Conservation (phyloP, 1,140 invertebrate genomes). For the Neuroterus valhalla region DNA sequence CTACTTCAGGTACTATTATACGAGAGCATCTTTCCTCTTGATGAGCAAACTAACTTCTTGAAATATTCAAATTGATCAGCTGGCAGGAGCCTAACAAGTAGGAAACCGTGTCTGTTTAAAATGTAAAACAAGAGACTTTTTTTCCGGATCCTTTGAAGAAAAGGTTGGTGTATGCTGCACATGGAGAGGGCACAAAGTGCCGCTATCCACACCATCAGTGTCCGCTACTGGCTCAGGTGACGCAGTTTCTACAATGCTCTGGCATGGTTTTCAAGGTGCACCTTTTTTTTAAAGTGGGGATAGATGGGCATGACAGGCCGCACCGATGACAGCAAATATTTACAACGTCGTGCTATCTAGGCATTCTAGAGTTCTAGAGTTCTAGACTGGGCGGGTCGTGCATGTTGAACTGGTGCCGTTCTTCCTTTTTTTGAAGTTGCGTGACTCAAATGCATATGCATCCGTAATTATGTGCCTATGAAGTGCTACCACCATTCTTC, state of each 20-base stretch:
- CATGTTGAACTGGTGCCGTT: constrained; percentile 38
- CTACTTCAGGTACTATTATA: too few relatives aligned
- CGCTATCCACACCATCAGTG: constrained; percentile 62
- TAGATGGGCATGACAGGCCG: constrained; percentile 32
- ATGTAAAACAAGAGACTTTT: neutral
- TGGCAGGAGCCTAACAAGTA: too few relatives aligned
- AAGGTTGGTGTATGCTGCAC: constrained; percentile 19
- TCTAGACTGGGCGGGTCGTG: constrained; percentile 42
- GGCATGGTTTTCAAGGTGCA: constrained; percentile 11
- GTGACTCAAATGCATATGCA: neutral
- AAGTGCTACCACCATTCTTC: neutral
- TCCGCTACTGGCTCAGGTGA: constrained; percentile 57
- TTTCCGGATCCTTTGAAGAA: neutral
- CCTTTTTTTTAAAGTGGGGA: constrained; percentile 24
- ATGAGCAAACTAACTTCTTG: too few relatives aligned
- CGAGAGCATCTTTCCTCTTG: too few relatives aligned
- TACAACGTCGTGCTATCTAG: constrained; percentile 56
- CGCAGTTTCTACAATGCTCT: constrained; percentile 43
- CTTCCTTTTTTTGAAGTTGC: neutral
- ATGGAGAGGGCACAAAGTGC: constrained; percentile 48
- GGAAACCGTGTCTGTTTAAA: too few relatives aligned
- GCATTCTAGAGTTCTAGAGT: too few relatives aligned
- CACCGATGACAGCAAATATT: constrained; percentile 65
- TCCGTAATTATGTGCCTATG: neutral
- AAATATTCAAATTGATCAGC: too few relatives aligned